Conservation (phyloP, 1,140 invertebrate genomes). For the Saccostrea glomerata region DNA sequence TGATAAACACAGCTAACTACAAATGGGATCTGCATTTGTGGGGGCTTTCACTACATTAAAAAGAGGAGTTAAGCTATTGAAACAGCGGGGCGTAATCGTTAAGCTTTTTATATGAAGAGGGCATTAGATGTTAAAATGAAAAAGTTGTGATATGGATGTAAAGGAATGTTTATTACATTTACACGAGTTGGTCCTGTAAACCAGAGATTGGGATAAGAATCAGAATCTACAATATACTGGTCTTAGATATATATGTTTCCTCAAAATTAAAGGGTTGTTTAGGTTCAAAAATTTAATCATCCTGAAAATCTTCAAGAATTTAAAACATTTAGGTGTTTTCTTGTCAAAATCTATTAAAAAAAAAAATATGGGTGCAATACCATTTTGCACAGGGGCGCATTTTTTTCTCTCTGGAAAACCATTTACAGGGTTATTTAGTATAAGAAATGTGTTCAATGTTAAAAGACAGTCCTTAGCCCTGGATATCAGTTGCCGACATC, state of each 20-base stretch:
- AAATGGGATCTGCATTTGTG: background rate
- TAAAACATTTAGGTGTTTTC: background rate
- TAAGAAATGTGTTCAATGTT: slow-evolving; percentile 28
- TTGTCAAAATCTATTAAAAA: background rate
- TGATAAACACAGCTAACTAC: no score
- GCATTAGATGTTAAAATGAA: background rate
- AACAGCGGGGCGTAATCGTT: slow-evolving; percentile 6
- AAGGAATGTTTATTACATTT: slow-evolving; percentile 29
- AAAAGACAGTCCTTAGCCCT: slow-evolving; percentile 4
- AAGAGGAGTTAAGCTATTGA: background rate
- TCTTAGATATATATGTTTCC: background rate
- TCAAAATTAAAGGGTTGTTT: background rate
- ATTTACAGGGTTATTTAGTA: slow-evolving; percentile 26
- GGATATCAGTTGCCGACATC: slow-evolving; percentile 21
- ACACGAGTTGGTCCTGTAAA: background rate
- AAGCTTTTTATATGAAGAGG: slow-evolving; percentile 9
- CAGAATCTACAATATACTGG: background rate
- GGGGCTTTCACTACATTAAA: slow-evolving; percentile 6
- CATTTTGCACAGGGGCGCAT: background rate
- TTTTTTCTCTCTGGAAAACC: background rate
- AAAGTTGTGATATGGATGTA: slow-evolving; percentile 3
- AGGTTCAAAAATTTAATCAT: background rate
- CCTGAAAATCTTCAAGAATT: background rate
- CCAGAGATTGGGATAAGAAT: background rate
- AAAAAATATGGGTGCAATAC: slow-evolving; percentile 6